Percentiles rank a stretch among this genome's conserved stretches.
Evolutionary conservation across 2,113 vertebrate genomes (phyloP).

Genomic region (Gasterosteus aculeatus): DNA sequence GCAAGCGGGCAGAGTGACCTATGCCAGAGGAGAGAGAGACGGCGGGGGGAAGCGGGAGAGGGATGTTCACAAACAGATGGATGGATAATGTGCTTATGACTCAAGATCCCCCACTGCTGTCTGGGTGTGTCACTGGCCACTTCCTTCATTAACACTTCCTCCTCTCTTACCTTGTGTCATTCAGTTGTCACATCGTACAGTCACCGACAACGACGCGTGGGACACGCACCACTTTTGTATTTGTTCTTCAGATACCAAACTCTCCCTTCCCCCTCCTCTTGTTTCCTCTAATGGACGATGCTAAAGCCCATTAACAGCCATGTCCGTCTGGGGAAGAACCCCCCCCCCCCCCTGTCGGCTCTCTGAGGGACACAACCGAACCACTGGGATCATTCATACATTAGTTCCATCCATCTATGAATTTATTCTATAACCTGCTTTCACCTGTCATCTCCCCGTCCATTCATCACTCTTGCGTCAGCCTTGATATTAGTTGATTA

Average conservation of each 20-base stretch:
- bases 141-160: constrained; percentile 25
- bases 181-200: constrained; percentile 12
- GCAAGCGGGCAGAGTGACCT: constrained; percentile 22
- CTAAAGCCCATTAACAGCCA: constrained; percentile 51
- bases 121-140: constrained; percentile 51
- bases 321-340: constrained; percentile 49
- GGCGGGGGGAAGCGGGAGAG: constrained; percentile 25
- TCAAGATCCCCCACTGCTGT: constrained; percentile 48
- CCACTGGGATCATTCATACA: constrained; percentile 57
- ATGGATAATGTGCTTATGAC: constrained; percentile 64
- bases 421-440: background rate
- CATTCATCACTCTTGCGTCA: background rate
- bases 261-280: background rate
- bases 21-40: constrained; percentile 10
- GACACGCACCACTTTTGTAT: background rate
- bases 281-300: constrained; percentile 59
- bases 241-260: background rate
- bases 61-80: constrained; percentile 53
- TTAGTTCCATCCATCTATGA: constrained; percentile 15
- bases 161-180: constrained; percentile 29
- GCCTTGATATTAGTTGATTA: background rate
- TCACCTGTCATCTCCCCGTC: background rate
- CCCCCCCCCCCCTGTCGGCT: constrained; percentile 51
- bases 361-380: constrained; percentile 14
- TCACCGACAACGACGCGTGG: constrained; percentile 1